A percentile compares a stretch with the other conserved stretches of the same genome.
phyloP scores from a whole-genome alignment of 2,113 vertebrate species.

The Glaucidium brasilianum region DNA sequence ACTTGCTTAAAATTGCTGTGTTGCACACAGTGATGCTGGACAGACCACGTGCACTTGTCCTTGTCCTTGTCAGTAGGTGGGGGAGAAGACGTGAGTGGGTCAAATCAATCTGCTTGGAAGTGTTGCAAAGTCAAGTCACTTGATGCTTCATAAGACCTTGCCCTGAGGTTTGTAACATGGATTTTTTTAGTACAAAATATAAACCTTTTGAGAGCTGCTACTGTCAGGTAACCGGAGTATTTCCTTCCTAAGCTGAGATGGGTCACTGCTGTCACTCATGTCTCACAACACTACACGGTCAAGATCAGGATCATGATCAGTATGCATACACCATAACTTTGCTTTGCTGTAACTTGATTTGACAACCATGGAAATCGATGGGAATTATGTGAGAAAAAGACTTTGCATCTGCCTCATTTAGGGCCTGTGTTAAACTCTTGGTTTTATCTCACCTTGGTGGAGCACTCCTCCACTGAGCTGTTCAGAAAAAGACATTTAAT shows the following conservation, averaged over 20 bases:
- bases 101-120: not conserved
- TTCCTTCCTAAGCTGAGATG: not conserved
- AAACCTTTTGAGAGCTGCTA: not conserved
- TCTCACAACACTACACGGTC: not conserved
- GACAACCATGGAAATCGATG: not conserved
- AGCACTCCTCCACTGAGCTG: not conserved
- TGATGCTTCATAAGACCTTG: rapidly evolving
- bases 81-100: not conserved
- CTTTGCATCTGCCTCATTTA: not conserved
- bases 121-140: not conserved
- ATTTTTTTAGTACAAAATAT: not conserved
- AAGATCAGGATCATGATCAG: not conserved
- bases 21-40: not conserved
- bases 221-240: no score
- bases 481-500: not conserved
- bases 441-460: not conserved
- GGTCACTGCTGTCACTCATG: not conserved
- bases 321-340: not conserved
- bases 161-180: not conserved
- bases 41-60: rapidly evolving
- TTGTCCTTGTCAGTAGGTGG: not conserved
- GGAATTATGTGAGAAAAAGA: not conserved
- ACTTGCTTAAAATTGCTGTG: not conserved
- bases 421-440: not conserved
- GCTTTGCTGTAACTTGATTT: not conserved